Evolutionary conservation across 2,888 invertebrate species (phyloP).

Genomic region (Crocallis elinguaria): DNA sequence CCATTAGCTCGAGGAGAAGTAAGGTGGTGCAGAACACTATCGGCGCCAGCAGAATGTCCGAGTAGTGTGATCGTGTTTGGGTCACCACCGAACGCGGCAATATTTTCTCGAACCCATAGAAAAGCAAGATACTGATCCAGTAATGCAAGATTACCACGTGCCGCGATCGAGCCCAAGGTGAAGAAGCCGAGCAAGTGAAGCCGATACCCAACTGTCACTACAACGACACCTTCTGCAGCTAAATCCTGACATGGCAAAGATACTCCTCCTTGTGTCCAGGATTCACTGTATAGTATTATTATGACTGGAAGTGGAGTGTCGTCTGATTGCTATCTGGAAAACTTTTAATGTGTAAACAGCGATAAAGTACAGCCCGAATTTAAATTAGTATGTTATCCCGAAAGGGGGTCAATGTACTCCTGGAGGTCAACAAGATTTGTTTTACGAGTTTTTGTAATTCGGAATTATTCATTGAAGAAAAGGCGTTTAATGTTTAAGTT

Average conservation of each 20-base stretch:
- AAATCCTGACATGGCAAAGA: slow-evolving; percentile 88
- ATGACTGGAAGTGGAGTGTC: slow-evolving; percentile 87
- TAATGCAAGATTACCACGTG: slow-evolving; percentile 93
- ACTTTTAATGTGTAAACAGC: slow-evolving; percentile 26
- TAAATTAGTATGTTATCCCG: neutral
- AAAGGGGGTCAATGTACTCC: too few species aligned
- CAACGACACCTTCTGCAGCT: slow-evolving; percentile 88
- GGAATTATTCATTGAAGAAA: too few species aligned
- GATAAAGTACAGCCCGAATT: neutral
- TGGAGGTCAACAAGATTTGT: too few species aligned
- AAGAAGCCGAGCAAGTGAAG: slow-evolving; percentile 89
- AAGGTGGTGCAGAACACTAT: slow-evolving; percentile 87
- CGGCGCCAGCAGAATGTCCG: slow-evolving; percentile 92
- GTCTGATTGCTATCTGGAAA: slow-evolving; percentile 76
- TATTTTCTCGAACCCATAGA: slow-evolving; percentile 90
- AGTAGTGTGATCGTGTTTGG: slow-evolving; percentile 90
- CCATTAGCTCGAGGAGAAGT: slow-evolving; percentile 87
- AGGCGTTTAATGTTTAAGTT: too few species aligned
- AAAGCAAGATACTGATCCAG: slow-evolving; percentile 94
- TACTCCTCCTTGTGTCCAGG: slow-evolving; percentile 82
- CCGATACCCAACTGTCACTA: slow-evolving; percentile 89
- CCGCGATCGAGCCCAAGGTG: slow-evolving; percentile 79
- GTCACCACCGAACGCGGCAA: slow-evolving; percentile 92
- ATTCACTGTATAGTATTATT: slow-evolving; percentile 88
- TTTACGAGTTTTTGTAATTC: too few species aligned